A percentile compares a stretch with the other conserved stretches of the same genome.
These are phyloP conservation scores for Oreochromis mossambicus DNA, from an alignment of 2,797 vertebrate genomes.

Conservation along the genomic window DNA sequence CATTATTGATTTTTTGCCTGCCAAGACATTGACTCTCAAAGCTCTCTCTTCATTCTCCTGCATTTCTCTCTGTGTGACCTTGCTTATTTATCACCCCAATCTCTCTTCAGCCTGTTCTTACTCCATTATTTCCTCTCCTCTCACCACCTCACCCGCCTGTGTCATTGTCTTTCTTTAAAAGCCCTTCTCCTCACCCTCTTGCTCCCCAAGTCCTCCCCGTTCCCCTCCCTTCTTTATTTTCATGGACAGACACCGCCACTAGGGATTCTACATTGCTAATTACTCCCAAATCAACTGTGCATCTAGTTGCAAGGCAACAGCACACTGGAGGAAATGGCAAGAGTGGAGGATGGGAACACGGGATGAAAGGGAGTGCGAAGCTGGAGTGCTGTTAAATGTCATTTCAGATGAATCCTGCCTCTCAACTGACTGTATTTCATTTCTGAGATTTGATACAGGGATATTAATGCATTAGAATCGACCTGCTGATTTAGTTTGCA, in stretches of 20 bases:
- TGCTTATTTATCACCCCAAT: neutral
- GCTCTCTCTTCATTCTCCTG: neutral
- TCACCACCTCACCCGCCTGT: neutral
- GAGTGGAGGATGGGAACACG: constrained; percentile 18
- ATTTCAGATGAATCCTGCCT: neutral
- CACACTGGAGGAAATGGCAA: constrained; percentile 26
- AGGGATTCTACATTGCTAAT: constrained; percentile 70
- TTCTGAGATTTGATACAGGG: neutral
- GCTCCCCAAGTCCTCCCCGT: neutral
- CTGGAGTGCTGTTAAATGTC: neutral
- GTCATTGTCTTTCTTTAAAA: neutral
- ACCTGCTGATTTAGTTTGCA: neutral
- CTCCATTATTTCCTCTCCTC: neutral
- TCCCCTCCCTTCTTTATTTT: constrained; percentile 29
- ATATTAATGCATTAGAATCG: neutral
- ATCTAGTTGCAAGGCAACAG: constrained; percentile 60
- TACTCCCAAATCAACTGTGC: constrained; percentile 64
- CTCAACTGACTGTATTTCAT: neutral
- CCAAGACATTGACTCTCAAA: neutral
- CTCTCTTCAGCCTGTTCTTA: neutral
- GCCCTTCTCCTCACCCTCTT: neutral
- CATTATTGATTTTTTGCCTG: neutral
- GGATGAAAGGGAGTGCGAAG: constrained; percentile 2
- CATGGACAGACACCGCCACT: constrained; percentile 41
- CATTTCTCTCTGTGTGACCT: neutral